These are phyloP conservation scores for Sinocyclocheilus rhinocerous DNA, from an alignment of 2,113 vertebrate species.

Conservation along the genomic window DNA sequence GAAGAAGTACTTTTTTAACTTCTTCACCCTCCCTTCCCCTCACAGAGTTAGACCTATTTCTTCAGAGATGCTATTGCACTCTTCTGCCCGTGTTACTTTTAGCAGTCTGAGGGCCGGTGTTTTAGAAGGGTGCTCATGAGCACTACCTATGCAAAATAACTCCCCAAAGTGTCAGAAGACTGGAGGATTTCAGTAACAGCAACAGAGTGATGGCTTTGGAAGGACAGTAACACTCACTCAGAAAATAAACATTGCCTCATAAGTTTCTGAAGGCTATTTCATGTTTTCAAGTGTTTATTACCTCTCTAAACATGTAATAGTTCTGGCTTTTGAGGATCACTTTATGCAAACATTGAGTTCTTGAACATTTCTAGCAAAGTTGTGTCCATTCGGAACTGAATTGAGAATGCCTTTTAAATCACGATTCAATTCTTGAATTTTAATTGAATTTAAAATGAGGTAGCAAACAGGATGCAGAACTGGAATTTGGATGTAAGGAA, in stretches of 20 bases:
- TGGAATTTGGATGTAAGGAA: no score
- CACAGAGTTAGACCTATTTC: neutral
- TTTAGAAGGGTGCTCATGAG: neutral
- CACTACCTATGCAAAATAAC: neutral
- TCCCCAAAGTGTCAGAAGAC: neutral
- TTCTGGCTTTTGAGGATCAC: neutral
- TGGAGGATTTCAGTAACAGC: constrained; percentile 23
- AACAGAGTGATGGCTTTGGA: neutral
- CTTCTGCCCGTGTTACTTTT: no score
- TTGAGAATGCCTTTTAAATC: neutral
- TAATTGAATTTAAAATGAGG: no score
- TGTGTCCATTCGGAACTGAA: neutral
- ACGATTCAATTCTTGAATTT: no score
- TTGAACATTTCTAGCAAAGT: constrained; percentile 5
- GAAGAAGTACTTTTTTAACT: constrained; percentile 30
- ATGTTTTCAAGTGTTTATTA: constrained; percentile 27
- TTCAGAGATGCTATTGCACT: no score
- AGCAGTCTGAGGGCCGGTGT: no score
- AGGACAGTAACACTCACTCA: neutral
- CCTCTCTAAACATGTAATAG: constrained; percentile 28
- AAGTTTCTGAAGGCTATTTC: constrained; percentile 34
- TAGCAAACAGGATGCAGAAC: no score
- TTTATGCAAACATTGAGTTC: constrained; percentile 38
- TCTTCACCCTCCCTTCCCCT: constrained; percentile 36
- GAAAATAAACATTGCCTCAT: constrained; percentile 36